Percentiles rank a stretch among this genome's conserved stretches.
Evolutionary conservation across 2,888 invertebrate species (phyloP).

Genomic region (Spodoptera exigua): DNA sequence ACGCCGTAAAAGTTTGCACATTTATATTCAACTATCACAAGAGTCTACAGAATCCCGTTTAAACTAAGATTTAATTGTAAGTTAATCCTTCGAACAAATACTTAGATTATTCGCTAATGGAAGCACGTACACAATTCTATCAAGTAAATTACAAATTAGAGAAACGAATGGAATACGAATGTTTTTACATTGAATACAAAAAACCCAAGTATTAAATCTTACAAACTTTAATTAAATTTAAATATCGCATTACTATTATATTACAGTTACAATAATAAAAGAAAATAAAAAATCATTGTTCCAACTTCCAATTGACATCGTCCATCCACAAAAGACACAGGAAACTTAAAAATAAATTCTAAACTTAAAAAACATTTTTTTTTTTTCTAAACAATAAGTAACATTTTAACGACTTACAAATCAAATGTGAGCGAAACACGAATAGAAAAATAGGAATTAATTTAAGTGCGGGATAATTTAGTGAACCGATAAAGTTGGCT

Average conservation of each 20-base stretch:
- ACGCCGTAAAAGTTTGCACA: too few species aligned
- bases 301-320: constrained; percentile 1
- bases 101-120: constrained; percentile 9
- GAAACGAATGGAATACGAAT: too few species aligned
- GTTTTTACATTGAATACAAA: too few species aligned
- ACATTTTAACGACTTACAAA: constrained; percentile 52
- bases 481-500: constrained; percentile 72
- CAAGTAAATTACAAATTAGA: constrained; percentile 15
- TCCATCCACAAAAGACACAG: constrained; percentile 3
- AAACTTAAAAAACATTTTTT: constrained; percentile 28
- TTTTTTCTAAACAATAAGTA: constrained; percentile 43
- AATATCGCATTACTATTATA: too few species aligned
- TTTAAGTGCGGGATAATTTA: constrained; percentile 72
- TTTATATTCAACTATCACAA: neutral
- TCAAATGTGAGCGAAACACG: constrained; percentile 55
- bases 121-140: constrained; percentile 2
- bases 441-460: constrained; percentile 66
- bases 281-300: neutral
- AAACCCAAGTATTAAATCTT: too few species aligned
- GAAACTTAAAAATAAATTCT: too few species aligned
- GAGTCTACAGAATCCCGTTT: neutral
- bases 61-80: neutral
- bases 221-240: too few species aligned
- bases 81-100: constrained; percentile 16
- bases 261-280: neutral